Evolutionary conservation across 2,888 invertebrate genomes (phyloP).

Genomic region (Scaptomyza flava): DNA sequence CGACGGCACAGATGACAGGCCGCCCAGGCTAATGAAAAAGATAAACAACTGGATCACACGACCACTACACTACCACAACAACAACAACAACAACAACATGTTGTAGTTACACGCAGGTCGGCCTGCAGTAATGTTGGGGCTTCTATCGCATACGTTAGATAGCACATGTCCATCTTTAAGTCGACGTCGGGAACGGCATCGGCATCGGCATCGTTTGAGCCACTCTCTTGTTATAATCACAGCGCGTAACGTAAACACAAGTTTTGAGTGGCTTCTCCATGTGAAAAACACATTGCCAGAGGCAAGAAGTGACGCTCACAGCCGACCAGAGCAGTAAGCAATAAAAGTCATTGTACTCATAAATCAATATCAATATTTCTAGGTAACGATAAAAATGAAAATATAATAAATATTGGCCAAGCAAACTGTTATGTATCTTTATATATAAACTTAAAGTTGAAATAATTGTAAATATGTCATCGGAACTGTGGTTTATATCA

Average conservation of each 20-base stretch:
- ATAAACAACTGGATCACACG: constrained; percentile 75
- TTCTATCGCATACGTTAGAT: constrained; percentile 49
- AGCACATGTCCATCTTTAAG: constrained; percentile 54
- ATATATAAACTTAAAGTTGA: neutral
- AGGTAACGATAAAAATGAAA: neutral
- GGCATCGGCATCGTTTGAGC: constrained; percentile 52
- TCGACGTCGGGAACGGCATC: constrained; percentile 13
- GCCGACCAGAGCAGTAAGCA: constrained; percentile 37
- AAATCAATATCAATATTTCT: constrained; percentile 13
- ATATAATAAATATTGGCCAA: neutral
- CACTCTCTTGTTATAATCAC: constrained; percentile 71
- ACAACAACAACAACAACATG: constrained; percentile 14
- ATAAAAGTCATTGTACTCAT: constrained; percentile 48
- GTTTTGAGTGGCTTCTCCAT: constrained; percentile 72
- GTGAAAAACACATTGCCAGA: constrained; percentile 63
- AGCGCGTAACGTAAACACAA: constrained; percentile 75
- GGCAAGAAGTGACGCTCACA: constrained; percentile 14
- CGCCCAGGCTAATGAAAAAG: constrained; percentile 75
- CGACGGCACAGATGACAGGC: constrained; percentile 76
- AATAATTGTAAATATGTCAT: neutral
- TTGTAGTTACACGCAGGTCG: constrained; percentile 27
- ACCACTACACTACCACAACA: constrained; percentile 23
- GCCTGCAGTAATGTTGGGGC: constrained; percentile 16
- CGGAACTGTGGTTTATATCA: neutral
- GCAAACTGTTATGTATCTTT: neutral